These are phyloP conservation scores for Metopia argyrocephala DNA, from an alignment of 2,888 invertebrate genomes.

Conservation along the genomic window DNA sequence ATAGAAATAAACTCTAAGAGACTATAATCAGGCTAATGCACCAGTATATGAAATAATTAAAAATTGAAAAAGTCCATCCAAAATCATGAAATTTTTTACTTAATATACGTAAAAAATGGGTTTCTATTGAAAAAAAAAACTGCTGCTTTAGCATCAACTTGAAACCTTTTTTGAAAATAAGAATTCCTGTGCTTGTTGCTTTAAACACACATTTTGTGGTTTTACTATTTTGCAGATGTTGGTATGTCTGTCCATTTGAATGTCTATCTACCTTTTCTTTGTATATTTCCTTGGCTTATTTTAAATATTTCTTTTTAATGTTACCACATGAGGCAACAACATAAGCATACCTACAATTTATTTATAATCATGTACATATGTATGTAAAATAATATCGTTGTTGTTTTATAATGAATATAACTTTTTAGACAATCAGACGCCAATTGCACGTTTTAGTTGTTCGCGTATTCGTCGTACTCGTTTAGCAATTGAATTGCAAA, in stretches of 20 bases:
- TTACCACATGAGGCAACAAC: slow-evolving; percentile 13
- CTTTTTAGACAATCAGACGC: slow-evolving; percentile 64
- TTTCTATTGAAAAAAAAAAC: too few species aligned
- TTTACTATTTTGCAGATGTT: slow-evolving; percentile 44
- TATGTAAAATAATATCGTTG: slow-evolving; percentile 34
- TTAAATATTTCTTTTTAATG: neutral
- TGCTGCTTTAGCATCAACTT: too few species aligned
- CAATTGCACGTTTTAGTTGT: slow-evolving; percentile 64
- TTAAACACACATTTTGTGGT: slow-evolving; percentile 1
- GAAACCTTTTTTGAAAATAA: too few species aligned
- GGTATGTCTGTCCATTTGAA: neutral
- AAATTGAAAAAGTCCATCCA: too few species aligned
- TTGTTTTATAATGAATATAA: slow-evolving; percentile 62
- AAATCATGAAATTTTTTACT: too few species aligned
- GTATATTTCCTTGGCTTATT: neutral
- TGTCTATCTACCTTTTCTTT: neutral
- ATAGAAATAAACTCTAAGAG: too few species aligned
- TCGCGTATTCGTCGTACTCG: slow-evolving; percentile 4
- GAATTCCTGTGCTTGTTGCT: too few species aligned
- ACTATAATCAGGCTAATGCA: too few species aligned
- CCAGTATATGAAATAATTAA: too few species aligned
- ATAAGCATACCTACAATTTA: slow-evolving; percentile 31
- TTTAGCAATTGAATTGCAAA: slow-evolving; percentile 1
- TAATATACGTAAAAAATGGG: too few species aligned
- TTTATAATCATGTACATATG: slow-evolving; percentile 49